Conservation (phyloP, 37 sponge, comb jelly and placozoan genomes). For the Cliona cf. orientalis region DNA sequence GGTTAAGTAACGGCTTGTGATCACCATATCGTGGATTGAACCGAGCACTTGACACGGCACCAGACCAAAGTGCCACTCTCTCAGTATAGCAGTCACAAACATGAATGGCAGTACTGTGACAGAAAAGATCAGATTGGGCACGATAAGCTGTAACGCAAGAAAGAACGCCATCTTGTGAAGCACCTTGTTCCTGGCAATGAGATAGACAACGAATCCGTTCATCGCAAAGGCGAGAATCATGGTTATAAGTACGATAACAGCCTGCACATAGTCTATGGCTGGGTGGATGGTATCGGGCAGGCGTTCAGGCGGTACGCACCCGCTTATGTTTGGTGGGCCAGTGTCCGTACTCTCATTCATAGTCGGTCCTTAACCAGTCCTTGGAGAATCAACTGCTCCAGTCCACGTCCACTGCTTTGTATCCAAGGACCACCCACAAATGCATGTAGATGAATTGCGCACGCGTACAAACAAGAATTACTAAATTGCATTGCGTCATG, state of each 20-base stretch:
- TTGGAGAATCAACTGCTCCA: no score
- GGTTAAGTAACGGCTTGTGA: neutral
- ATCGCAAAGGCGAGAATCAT: neutral
- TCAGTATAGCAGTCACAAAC: neutral
- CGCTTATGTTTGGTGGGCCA: no score
- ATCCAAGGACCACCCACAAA: no score
- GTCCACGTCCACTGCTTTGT: no score
- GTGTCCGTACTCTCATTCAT: no score
- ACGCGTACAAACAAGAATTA: no score
- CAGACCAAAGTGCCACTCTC: neutral
- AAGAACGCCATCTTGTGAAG: conserved; percentile 1
- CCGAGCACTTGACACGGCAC: neutral
- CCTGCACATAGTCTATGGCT: conserved; percentile 2
- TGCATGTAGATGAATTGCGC: no score
- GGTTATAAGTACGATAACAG: neutral
- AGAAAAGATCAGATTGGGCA: neutral
- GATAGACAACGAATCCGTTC: neutral
- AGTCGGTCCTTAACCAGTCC: no score
- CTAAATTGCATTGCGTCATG: no score
- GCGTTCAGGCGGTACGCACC: no score
- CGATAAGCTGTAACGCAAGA: conserved; percentile 1
- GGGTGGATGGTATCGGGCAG: neutral
- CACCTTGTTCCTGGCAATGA: neutral
- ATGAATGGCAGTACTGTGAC: neutral
- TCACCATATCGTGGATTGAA: conserved; percentile 4